Evolutionary conservation across 2,888 invertebrate species (phyloP).

Genomic region (Plagiodera versicolora): DNA sequence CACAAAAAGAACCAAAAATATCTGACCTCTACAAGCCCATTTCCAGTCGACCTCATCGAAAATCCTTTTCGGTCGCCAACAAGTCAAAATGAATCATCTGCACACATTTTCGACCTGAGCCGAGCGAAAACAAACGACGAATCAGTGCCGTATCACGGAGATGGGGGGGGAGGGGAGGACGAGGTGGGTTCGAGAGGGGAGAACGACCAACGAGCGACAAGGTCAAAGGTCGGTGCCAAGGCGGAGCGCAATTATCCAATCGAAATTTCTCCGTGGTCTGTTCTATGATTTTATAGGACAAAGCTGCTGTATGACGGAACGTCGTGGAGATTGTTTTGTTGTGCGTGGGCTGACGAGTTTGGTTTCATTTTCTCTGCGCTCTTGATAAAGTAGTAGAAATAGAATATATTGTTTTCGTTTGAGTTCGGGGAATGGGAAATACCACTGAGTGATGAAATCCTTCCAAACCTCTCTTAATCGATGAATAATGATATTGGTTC

Average conservation of each 20-base stretch:
- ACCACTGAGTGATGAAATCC: too few species aligned
- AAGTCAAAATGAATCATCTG: too few species aligned
- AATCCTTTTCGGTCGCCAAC: too few species aligned
- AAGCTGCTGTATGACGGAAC: constrained; percentile 20
- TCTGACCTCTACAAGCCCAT: too few species aligned
- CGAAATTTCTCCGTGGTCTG: constrained; percentile 28
- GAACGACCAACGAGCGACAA: constrained; percentile 27
- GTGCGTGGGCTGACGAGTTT: background rate
- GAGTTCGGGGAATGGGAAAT: too few species aligned
- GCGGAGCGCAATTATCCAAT: constrained; percentile 40
- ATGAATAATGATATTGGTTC: too few species aligned
- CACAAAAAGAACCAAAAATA: too few species aligned
- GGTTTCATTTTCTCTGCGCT: background rate
- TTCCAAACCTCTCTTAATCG: too few species aligned
- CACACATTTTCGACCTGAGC: too few species aligned
- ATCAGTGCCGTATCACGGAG: background rate
- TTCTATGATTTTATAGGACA: constrained; percentile 35
- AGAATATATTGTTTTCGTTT: background rate
- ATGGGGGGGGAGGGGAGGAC: background rate
- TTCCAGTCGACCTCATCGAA: too few species aligned
- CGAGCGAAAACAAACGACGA: background rate
- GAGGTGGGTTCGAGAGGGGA: background rate
- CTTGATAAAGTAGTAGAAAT: background rate
- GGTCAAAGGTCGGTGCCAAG: constrained; percentile 38
- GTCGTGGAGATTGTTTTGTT: background rate